phyloP scores from a whole-genome alignment of 2,888 invertebrate species.

The Ophion obscuratus region DNA sequence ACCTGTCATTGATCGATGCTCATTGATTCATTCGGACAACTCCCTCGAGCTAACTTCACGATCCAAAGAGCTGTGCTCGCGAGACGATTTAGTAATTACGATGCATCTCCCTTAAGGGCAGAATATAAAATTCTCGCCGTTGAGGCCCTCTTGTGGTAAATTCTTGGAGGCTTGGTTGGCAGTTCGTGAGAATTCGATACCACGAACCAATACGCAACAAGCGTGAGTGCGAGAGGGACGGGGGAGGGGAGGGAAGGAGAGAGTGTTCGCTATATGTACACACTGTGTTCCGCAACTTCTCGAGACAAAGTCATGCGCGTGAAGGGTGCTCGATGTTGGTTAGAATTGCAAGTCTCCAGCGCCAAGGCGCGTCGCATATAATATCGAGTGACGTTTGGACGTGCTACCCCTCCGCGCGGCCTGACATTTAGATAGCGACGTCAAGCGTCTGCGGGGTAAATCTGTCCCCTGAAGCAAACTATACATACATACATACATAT shows the following conservation, averaged over 20 bases:
- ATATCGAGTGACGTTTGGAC: conserved; percentile 80
- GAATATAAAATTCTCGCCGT: not conserved
- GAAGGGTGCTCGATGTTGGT: conserved; percentile 59
- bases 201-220: conserved; percentile 21
- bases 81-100: conserved; percentile 1
- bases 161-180: conserved; percentile 8
- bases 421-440: conserved; percentile 82
- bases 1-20: not conserved
- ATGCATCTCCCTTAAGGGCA: not conserved
- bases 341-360: conserved; percentile 55
- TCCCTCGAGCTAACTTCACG: not conserved
- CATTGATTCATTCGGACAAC: not conserved
- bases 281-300: conserved; percentile 56
- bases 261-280: conserved; percentile 22
- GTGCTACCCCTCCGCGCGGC: conserved; percentile 71
- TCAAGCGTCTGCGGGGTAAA: conserved; percentile 81
- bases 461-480: conserved; percentile 78
- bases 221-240: not conserved
- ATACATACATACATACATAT: conserved; percentile 3
- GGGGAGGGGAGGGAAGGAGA: too few species aligned
- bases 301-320: conserved; percentile 60
- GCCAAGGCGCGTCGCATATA: conserved; percentile 63
- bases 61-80: not conserved
- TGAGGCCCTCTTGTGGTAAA: not conserved
- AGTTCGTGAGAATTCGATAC: conserved; percentile 24